These are phyloP conservation scores for Nemoura dubitans DNA, from an alignment of 2,888 invertebrate genomes.

Conservation along the genomic window DNA sequence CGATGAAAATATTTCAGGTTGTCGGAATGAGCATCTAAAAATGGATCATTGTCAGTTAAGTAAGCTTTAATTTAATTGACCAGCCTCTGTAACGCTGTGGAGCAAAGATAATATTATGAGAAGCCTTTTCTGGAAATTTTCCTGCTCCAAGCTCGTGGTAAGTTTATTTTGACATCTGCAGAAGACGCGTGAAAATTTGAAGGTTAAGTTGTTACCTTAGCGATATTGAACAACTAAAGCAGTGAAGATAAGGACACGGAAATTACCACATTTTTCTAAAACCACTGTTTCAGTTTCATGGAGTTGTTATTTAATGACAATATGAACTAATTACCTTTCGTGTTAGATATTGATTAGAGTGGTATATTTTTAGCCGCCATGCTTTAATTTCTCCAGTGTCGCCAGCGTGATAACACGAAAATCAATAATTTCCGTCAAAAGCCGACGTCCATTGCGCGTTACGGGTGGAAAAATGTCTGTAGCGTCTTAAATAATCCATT, in stretches of 20 bases:
- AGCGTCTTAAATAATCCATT: constrained; percentile 32
- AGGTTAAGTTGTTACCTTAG: neutral
- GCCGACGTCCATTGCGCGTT: constrained; percentile 12
- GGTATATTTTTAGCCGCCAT: neutral
- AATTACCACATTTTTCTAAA: neutral
- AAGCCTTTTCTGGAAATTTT: too few species aligned
- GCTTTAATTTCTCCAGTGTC: neutral
- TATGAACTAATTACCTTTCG: neutral
- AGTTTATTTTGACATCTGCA: neutral
- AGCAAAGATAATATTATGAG: too few species aligned
- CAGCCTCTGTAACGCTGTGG: too few species aligned
- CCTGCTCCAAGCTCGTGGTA: too few species aligned
- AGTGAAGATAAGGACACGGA: neutral
- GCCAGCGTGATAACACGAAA: neutral
- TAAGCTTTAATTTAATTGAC: too few species aligned
- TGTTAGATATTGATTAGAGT: neutral
- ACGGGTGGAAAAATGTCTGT: constrained; percentile 33
- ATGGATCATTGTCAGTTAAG: too few species aligned
- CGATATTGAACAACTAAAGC: neutral
- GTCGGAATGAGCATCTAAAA: too few species aligned
- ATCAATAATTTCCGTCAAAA: neutral
- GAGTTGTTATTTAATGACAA: neutral
- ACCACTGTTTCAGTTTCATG: neutral
- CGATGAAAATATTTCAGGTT: too few species aligned
- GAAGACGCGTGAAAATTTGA: neutral